Conservation (phyloP, 1,140 invertebrate genomes). For the Achatina immaculata region DNA sequence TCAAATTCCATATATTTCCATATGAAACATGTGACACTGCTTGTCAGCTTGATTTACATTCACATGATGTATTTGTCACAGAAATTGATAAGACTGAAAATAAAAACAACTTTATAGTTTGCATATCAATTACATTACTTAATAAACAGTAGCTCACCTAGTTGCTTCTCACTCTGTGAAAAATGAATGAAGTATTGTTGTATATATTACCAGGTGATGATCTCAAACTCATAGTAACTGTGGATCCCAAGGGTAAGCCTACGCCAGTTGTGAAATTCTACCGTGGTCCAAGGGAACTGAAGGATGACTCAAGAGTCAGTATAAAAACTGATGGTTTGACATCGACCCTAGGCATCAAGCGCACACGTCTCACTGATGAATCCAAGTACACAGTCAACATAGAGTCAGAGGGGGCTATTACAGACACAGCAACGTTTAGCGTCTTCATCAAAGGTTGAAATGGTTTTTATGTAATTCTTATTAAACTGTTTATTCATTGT, state of each 20-base stretch:
- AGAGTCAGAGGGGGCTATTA: conserved; percentile 91
- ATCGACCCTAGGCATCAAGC: conserved; percentile 93
- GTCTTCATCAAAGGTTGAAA: conserved; percentile 97
- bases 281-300: conserved; percentile 60
- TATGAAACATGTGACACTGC: too few relatives aligned
- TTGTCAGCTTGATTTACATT: too few relatives aligned
- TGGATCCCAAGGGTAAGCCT: conserved; percentile 55
- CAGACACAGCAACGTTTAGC: conserved; percentile 84
- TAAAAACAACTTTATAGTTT: too few relatives aligned
- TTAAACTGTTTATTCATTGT: neutral
- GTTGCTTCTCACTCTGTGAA: too few relatives aligned
- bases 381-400: conserved; percentile 94
- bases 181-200: too few relatives aligned
- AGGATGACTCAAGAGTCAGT: conserved; percentile 64
- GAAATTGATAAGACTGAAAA: too few relatives aligned
- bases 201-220: too few relatives aligned
- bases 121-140: too few relatives aligned
- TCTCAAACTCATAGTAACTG: conserved; percentile 52
- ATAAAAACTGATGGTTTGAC: conserved; percentile 80
- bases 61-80: too few relatives aligned
- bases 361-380: conserved; percentile 97
- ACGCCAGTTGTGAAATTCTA: conserved; percentile 57
- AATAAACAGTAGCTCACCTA: too few relatives aligned
- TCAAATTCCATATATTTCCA: too few relatives aligned
- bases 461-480: too few relatives aligned